Base-by-base conservation (phyloP, 2,888 invertebrate genomes). In the Heliconius ismenius region DNA sequence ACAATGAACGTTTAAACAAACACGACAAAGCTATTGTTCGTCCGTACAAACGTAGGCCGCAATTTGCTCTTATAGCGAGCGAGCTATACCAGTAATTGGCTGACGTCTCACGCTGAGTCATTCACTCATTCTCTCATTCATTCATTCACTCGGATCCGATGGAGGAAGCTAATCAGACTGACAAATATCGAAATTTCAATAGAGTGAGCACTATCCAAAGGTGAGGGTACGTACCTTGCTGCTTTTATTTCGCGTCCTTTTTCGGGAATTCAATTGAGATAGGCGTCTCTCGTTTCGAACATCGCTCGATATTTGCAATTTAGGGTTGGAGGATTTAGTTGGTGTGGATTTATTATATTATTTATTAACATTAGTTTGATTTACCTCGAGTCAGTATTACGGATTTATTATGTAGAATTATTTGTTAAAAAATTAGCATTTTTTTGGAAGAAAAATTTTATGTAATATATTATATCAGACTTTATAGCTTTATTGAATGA, bases 201-300 rank as follows among this genome's bases (percentile, higher is more conserved):
- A 85, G 89, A 87, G 83, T 85, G 82, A 84, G 86, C 84, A 89
- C 90, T 90, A 91, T 90, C 90, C 86, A 87, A 87, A 87, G 86
- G 89, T 86, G 86, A 87, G 87, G 87, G 85, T 85, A 83, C 49
- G 84, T 82, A 81, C 85, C 87, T 78, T 82, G 82, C 81, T 86
- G 86, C 86, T 90, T 92, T 91, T 91, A 89, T 91, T 92, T 90
- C 88, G 88, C 87, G 85, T 89, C 87, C 89, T 90, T 93, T 93
- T 94, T 93, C 89, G 93, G 92, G 86, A 90, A 92, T 94, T 94
- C 92, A 92, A 93, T 94, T 90, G 91, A 91, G 87, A 90, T 89
- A 91, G 92, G 92, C 92, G 92, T 92, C 90, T 91, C 89, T 85
- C 88, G 87, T 88, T 90, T 81, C 84, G 86, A 86, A 86, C 87